phyloP scores from a whole-genome alignment of 2,113 vertebrate species.

The Lepidothrix coronata region DNA sequence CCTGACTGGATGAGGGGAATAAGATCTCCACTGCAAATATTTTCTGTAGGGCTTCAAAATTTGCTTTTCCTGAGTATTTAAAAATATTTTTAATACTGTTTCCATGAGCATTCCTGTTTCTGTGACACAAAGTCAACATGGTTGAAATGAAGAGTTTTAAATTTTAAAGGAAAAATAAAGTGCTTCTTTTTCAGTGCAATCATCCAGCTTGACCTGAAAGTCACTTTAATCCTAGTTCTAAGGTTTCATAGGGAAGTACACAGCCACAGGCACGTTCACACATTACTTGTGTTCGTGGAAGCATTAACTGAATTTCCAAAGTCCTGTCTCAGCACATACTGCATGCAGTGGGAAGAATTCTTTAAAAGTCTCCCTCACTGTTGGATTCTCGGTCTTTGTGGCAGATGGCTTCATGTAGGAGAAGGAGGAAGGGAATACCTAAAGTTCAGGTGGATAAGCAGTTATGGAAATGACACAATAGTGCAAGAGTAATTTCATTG shows the following conservation, averaged over 20 bases:
- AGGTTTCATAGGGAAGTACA: slow-evolving; percentile 45
- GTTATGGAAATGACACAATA: background rate
- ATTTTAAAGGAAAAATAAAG: slow-evolving; percentile 29
- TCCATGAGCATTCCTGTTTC: slow-evolving; percentile 44
- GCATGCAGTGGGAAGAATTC: background rate
- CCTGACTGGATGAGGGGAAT: slow-evolving; percentile 41
- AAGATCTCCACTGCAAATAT: slow-evolving; percentile 59
- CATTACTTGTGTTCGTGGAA: slow-evolving; percentile 54
- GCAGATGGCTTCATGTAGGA: background rate
- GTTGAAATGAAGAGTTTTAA: slow-evolving; percentile 43
- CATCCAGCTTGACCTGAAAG: slow-evolving; percentile 47
- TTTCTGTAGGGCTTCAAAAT: slow-evolving; percentile 45
- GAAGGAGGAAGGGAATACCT: background rate
- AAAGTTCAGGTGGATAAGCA: background rate
- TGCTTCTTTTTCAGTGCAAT: background rate
- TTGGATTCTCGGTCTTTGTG: background rate
- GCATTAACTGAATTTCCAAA: slow-evolving; percentile 49
- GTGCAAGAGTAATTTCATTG: background rate
- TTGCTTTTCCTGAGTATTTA: slow-evolving; percentile 45
- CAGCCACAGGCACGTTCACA: slow-evolving; percentile 55
- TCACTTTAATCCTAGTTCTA: slow-evolving; percentile 59
- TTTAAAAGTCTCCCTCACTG: background rate
- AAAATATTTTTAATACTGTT: slow-evolving; percentile 62
- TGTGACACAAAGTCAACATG: slow-evolving; percentile 42
- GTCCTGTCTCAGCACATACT: slow-evolving; percentile 23